Base-by-base conservation (phyloP, 37 sponge, comb jelly and placozoan genomes). In the Ephydatia muelleri region DNA sequence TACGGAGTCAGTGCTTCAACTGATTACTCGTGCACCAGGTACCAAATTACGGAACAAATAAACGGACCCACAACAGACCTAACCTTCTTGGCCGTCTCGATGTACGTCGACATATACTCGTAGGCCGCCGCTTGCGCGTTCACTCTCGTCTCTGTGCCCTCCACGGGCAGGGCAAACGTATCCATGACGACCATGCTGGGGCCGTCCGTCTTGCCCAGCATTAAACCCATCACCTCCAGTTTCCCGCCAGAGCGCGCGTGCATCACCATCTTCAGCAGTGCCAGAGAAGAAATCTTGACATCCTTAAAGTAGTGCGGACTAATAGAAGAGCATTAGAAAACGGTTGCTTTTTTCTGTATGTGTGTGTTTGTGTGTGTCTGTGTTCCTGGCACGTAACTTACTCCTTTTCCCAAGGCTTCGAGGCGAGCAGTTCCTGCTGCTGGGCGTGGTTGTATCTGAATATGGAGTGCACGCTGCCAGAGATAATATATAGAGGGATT, bases 211-310 rank as follows among this genome's bases (percentile, higher is more conserved):
- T 99, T 99, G 67, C 96, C 94, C 48, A 95, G 75, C 92, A 99
- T 91, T 38, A 99, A 71, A 8, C 99, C 99, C 99, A 99, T 99
- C 31, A 99, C 81, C 70, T 99, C 99, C 70, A 97, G 90, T 23
- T 96, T 79, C 5, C 99, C 99, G 8, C 99, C 99, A 32, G 95
- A 89, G 13, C 95, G 86, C 3, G 99, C 94, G 39, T 99, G 99
- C 96, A 96, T 99, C 67, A 99, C 99, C 99, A 99, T 99, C 83
- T 99, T 99, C 30, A 99, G 87, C n/a, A 99, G 87, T 0, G 97
- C 95, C 69, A 99, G 88, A 0, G 99, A 97, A 28, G 99, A 99
- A 30, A 99, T 99, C 88, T 95, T 94, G 12, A 94, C 76, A 70
- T 92, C 87, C 75, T 94, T 91, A 87, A 99, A 99, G 84, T 95